These are phyloP conservation scores for Parnassius smintheus DNA, from an alignment of 2,888 invertebrate species.

Conservation along the genomic window DNA sequence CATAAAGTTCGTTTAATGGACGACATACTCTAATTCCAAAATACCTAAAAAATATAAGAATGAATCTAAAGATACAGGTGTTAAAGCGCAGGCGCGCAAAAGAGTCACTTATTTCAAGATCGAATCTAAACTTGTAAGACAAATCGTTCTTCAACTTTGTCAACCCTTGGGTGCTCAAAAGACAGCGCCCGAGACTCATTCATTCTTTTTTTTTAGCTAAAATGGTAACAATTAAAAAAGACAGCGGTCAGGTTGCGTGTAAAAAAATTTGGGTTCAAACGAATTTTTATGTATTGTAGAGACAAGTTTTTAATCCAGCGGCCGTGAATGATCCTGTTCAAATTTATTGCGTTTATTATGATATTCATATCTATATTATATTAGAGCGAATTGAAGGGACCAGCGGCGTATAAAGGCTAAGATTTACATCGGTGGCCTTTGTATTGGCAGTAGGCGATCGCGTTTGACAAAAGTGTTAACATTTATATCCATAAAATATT, in stretches of 20 bases:
- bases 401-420: conserved; percentile 61
- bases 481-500: conserved; percentile 76
- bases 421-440: conserved; percentile 72
- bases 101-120: conserved; percentile 61
- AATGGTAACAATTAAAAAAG: conserved; percentile 67
- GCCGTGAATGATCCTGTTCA: conserved; percentile 49
- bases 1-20: conserved; percentile 43
- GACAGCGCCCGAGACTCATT: conserved; percentile 55
- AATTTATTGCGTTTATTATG: conserved; percentile 69
- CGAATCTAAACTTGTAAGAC: conserved; percentile 70
- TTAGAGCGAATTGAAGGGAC: conserved; percentile 48
- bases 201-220: conserved; percentile 66
- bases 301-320: conserved; percentile 41
- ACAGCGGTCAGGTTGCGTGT: conserved; percentile 71
- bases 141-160: conserved; percentile 70
- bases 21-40: conserved; percentile 24
- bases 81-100: conserved; percentile 67
- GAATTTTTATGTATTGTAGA: conserved; percentile 55
- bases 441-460: conserved; percentile 66
- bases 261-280: conserved; percentile 48
- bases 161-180: conserved; percentile 66
- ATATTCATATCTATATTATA: conserved; percentile 76
- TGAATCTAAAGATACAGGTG: conserved; percentile 39
- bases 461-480: conserved; percentile 77
- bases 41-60: conserved; percentile 31